These are phyloP conservation scores for Aphodius sticticus DNA, from an alignment of 2,888 invertebrate species.

Conservation along the genomic window DNA sequence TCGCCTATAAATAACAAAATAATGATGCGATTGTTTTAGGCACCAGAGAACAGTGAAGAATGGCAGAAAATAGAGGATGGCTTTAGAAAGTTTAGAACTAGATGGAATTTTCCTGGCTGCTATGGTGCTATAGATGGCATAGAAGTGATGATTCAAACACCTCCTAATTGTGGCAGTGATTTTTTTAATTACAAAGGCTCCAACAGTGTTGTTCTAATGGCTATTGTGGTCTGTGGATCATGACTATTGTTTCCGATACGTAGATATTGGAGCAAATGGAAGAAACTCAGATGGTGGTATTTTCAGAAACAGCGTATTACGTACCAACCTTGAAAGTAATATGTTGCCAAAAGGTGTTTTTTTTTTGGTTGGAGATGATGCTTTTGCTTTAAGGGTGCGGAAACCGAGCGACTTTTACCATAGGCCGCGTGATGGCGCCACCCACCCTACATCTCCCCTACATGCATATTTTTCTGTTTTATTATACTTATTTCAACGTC, in stretches of 20 bases:
- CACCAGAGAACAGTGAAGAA: no score
- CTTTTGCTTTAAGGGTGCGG: constrained; percentile 25
- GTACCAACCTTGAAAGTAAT: constrained; percentile 18
- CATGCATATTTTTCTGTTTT: no score
- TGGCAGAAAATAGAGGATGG: constrained; percentile 37
- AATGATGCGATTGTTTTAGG: no score
- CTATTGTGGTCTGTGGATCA: neutral
- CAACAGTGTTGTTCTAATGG: neutral
- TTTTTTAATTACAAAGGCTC: constrained; percentile 14
- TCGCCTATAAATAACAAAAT: no score
- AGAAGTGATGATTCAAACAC: constrained; percentile 29
- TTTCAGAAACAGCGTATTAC: constrained; percentile 13
- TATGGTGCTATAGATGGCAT: constrained; percentile 29
- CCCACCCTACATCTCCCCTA: no score
- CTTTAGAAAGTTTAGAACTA: constrained; percentile 17
- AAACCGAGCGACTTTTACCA: no score
- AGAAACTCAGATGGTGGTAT: constrained; percentile 26
- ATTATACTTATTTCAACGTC: no score
- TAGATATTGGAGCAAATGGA: constrained; percentile 21
- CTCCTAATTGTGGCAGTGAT: constrained; percentile 26
- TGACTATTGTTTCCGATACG: constrained; percentile 19
- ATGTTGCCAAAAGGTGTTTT: constrained; percentile 29
- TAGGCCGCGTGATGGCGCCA: no score
- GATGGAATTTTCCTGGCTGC: constrained; percentile 27
- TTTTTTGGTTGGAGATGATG: constrained; percentile 33